phyloP scores from a whole-genome alignment of 2,888 invertebrate species.

The Hypolimnas misippus region DNA sequence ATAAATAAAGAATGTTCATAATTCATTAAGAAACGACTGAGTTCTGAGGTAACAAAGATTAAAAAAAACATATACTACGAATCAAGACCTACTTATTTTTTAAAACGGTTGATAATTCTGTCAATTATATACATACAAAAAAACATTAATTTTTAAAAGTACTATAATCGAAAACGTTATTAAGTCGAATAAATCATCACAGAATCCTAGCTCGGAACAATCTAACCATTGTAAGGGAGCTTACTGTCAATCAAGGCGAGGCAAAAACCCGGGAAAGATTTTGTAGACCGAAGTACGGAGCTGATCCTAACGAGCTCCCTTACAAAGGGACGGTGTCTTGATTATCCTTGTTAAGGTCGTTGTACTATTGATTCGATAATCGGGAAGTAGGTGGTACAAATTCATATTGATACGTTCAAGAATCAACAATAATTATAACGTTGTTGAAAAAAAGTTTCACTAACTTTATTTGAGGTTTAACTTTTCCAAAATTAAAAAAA shows the following conservation, averaged over 20 bases:
- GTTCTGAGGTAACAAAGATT: no score
- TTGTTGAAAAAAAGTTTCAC: no score
- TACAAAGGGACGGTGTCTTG: slow-evolving; percentile 17
- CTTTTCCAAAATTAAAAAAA: no score
- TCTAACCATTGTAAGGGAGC: slow-evolving; percentile 26
- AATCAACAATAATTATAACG: no score
- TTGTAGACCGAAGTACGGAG: slow-evolving; percentile 1
- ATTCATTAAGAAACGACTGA: no score
- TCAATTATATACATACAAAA: no score
- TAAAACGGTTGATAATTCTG: no score
- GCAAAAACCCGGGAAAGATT: slow-evolving; percentile 15
- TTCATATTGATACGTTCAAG: no score
- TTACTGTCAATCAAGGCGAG: slow-evolving; percentile 34
- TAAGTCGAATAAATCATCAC: slow-evolving; percentile 18
- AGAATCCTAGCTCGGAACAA: slow-evolving; percentile 12
- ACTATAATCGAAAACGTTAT: not conserved
- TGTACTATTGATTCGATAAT: slow-evolving; percentile 18
- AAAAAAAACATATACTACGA: no score
- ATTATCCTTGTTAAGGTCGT: slow-evolving; percentile 15
- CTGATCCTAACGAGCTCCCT: slow-evolving; percentile 16
- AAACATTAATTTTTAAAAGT: not conserved
- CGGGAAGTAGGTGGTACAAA: not conserved
- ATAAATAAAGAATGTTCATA: no score
- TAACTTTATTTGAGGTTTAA: no score
- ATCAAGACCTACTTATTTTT: no score